These are phyloP conservation scores for Pandemis cinnamomeana DNA, from an alignment of 2,888 invertebrate species.

Conservation along the genomic window DNA sequence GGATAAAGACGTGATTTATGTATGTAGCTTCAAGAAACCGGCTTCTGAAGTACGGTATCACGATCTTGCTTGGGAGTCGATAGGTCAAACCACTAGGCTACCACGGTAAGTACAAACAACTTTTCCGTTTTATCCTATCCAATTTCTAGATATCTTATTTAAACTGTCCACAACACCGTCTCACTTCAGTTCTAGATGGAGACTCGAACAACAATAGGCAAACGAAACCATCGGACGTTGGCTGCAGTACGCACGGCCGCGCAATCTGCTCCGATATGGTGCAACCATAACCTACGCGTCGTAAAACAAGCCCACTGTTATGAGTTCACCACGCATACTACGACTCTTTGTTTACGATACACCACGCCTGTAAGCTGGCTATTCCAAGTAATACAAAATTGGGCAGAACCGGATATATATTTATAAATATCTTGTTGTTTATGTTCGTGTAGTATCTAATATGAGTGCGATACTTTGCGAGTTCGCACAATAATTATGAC, in stretches of 20 bases:
- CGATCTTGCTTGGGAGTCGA: no score
- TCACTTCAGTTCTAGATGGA: not conserved
- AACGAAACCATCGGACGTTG: slow-evolving; percentile 4
- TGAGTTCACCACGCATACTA: slow-evolving; percentile 30
- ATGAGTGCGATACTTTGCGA: not conserved
- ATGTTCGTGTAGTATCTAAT: not conserved
- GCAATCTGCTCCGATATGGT: slow-evolving; percentile 18
- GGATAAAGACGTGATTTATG: no score
- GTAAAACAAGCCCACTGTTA: slow-evolving; percentile 33
- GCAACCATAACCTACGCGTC: slow-evolving; percentile 16
- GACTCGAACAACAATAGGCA: slow-evolving; percentile 6
- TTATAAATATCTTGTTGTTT: no score
- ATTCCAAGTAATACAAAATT: not conserved
- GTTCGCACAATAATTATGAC: not conserved
- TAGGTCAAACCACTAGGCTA: no score
- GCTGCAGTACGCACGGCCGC: slow-evolving; percentile 16
- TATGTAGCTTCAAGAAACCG: no score
- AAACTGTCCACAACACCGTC: not conserved
- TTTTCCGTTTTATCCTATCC: not conserved
- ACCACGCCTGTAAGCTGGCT: slow-evolving; percentile 14
- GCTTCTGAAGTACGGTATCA: no score
- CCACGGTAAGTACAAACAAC: no score
- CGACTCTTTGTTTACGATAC: slow-evolving; percentile 35
- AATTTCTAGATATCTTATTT: slow-evolving; percentile 1
- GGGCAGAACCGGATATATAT: no score